Percentiles rank a stretch among this genome's conserved stretches.
phyloP scores from a whole-genome alignment of 2,888 invertebrate genomes.

The Cremastinae sp. region DNA sequence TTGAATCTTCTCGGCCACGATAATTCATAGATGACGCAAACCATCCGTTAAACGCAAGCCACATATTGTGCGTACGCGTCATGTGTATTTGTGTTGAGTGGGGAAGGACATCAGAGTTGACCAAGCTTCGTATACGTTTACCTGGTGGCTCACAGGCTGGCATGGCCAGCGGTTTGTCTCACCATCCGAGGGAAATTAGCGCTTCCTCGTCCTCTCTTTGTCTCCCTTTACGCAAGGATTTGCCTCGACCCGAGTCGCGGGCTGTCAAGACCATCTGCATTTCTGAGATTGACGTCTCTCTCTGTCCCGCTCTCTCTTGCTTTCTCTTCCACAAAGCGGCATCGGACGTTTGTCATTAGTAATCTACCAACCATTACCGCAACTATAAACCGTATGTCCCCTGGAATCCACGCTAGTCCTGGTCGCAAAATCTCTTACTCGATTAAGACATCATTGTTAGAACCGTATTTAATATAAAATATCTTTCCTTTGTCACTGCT shows the following conservation, averaged over 20 bases:
- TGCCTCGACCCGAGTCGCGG: conserved; percentile 41
- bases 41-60: conserved; percentile 49
- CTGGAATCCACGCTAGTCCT: background rate
- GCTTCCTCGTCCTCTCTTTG: conserved; percentile 13
- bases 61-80: conserved; percentile 25
- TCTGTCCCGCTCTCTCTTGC: background rate
- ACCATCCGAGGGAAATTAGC: conserved; percentile 13
- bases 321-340: background rate
- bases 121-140: conserved; percentile 56
- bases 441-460: background rate
- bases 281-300: conserved; percentile 60
- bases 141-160: conserved; percentile 53
- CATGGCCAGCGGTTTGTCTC: conserved; percentile 40
- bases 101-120: conserved; percentile 38
- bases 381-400: conserved; percentile 12
- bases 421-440: background rate
- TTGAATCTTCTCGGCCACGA: conserved; percentile 31
- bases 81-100: conserved; percentile 19
- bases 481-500: too few relatives aligned
- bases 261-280: conserved; percentile 63
- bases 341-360: conserved; percentile 43
- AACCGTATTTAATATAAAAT: too few relatives aligned
- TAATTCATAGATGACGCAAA: conserved; percentile 42
- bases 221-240: conserved; percentile 7
- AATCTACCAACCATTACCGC: conserved; percentile 42